Percentiles rank a stretch among this genome's conserved stretches.
These are phyloP conservation scores for Acrobasis repandana DNA, from an alignment of 2,888 invertebrate genomes.

Conservation along the genomic window DNA sequence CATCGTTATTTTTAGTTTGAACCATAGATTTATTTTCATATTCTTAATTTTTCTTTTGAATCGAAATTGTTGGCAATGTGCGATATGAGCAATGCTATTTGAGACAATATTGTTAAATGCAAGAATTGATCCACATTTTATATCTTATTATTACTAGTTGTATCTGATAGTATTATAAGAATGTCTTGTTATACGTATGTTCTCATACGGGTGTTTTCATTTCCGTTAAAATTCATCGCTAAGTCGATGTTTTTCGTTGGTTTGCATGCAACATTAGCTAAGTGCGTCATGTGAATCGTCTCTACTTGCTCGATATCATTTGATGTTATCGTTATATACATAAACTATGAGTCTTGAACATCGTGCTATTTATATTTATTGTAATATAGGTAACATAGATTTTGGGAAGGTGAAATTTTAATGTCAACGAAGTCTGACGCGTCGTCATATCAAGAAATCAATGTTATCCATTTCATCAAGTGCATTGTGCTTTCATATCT, in stretches of 20 bases:
- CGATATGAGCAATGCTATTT: conserved; percentile 71
- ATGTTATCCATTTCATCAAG: conserved; percentile 43
- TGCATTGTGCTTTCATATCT: conserved; percentile 50
- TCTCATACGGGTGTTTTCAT: conserved; percentile 34
- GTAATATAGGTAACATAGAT: conserved; percentile 28
- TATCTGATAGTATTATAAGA: conserved; percentile 58
- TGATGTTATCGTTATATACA: not conserved
- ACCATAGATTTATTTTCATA: conserved; percentile 6
- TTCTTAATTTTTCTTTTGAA: conserved; percentile 37
- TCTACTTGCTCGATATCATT: not conserved
- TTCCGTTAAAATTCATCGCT: not conserved
- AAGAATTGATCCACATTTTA: conserved; percentile 77
- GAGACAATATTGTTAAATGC: conserved; percentile 81
- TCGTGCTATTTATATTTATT: conserved; percentile 21
- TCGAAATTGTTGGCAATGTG: conserved; percentile 50
- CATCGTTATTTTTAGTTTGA: conserved; percentile 22
- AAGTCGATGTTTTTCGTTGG: conserved; percentile 1
- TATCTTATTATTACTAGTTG: conserved; percentile 59
- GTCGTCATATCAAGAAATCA: conserved; percentile 55
- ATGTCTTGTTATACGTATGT: conserved; percentile 56
- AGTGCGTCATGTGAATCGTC: not conserved
- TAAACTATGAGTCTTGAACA: not conserved
- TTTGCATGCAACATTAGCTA: conserved; percentile 1
- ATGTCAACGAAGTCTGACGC: conserved; percentile 49
- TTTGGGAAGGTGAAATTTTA: conserved; percentile 31